Conservation (phyloP, 2,113 vertebrate genomes). For the Lagenorhynchus albirostris region DNA sequence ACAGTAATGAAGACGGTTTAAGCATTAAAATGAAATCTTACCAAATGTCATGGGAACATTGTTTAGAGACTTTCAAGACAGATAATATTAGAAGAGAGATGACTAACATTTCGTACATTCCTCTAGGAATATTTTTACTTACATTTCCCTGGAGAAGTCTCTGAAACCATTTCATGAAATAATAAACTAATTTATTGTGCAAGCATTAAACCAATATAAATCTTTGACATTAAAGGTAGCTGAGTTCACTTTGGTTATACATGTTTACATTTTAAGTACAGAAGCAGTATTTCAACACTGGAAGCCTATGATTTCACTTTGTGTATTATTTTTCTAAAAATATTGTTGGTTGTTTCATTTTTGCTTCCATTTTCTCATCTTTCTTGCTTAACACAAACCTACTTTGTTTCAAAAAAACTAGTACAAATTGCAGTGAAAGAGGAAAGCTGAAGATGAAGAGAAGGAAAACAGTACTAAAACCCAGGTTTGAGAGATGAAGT, state of each 20-base stretch:
- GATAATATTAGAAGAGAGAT: constrained; percentile 46
- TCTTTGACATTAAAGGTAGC: not conserved
- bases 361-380: not conserved
- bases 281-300: not conserved
- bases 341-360: not conserved
- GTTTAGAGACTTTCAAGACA: constrained; percentile 25
- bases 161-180: constrained; percentile 7
- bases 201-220: constrained; percentile 24
- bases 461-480: not conserved
- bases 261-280: not conserved
- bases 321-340: not conserved
- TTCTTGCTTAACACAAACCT: not conserved
- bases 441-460: not conserved
- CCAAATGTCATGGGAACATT: constrained; percentile 46
- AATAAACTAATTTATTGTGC: constrained; percentile 41
- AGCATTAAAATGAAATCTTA: constrained; percentile 8
- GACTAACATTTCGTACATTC: constrained; percentile 37
- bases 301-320: not conserved
- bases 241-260: not conserved
- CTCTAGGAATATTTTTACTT: constrained; percentile 51
- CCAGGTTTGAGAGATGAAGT: not conserved
- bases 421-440: not conserved
- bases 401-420: not conserved
- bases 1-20: constrained; percentile 2
- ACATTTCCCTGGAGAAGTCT: not conserved